Percentiles rank a stretch among this genome's conserved stretches.
Conservation (phyloP, 1,140 invertebrate genomes). For the Hylaeus volcanicus region DNA sequence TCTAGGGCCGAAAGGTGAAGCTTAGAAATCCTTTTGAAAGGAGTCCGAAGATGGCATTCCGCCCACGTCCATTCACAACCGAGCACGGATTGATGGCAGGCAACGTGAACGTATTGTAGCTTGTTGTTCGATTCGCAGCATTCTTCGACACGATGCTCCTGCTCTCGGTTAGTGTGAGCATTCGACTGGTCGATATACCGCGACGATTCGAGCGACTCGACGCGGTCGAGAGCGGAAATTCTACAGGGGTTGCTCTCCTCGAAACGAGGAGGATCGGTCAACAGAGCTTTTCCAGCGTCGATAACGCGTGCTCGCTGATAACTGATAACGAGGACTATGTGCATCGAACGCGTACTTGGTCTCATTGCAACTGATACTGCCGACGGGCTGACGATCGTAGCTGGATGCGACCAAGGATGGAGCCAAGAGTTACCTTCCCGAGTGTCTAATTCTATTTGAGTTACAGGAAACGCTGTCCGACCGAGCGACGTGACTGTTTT, state of each 20-base stretch:
- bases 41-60: slow-evolving; percentile 2
- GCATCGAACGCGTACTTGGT: too few relatives aligned
- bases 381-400: not conserved
- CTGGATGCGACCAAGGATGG: slow-evolving; percentile 34
- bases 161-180: slow-evolving; percentile 70
- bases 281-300: slow-evolving; percentile 31
- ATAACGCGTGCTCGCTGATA: slow-evolving; percentile 27
- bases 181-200: slow-evolving; percentile 75
- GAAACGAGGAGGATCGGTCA: slow-evolving; percentile 34
- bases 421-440: slow-evolving; percentile 21
- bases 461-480: slow-evolving; percentile 41
- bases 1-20: not conserved
- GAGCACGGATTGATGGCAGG: not conserved
- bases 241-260: slow-evolving; percentile 36
- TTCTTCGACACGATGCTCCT: slow-evolving; percentile 62
- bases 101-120: not conserved
- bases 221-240: slow-evolving; percentile 60
- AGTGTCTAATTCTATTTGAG: not conserved
- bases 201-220: slow-evolving; percentile 73
- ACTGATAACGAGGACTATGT: not conserved
- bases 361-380: too few relatives aligned
- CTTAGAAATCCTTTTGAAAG: not conserved
- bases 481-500: slow-evolving; percentile 35
- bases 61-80: not conserved
- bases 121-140: slow-evolving; percentile 49